Conservation (phyloP, 2,797 vertebrate species). For the Pangasius krempfi region DNA sequence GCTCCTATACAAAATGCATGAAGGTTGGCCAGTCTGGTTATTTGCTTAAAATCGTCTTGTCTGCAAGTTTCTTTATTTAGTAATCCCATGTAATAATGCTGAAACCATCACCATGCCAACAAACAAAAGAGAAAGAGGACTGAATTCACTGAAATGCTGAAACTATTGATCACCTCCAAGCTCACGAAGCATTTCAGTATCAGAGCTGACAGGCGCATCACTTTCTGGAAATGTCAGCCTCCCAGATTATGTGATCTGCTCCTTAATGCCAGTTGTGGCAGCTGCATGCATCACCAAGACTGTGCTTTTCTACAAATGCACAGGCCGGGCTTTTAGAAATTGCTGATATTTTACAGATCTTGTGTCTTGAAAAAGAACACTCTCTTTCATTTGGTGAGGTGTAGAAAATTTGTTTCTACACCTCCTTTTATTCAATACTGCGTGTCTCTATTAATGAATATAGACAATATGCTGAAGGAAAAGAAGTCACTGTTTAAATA, state of each 20-base stretch:
- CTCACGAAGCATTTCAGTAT: background rate
- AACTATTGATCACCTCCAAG: conserved; percentile 7
- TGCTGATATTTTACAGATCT: background rate
- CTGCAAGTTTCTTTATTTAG: background rate
- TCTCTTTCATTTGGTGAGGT: background rate
- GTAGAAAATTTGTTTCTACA: background rate
- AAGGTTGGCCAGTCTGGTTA: background rate
- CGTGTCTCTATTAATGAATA: no score
- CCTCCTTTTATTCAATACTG: no score
- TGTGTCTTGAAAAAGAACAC: background rate
- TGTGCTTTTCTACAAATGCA: background rate
- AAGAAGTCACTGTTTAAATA: no score
- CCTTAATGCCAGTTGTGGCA: conserved; percentile 9
- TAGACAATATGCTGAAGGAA: no score
- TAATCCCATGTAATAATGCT: conserved; percentile 8
- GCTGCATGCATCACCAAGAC: background rate
- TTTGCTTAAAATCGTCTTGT: background rate
- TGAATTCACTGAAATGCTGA: background rate
- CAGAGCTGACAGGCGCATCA: conserved; percentile 15
- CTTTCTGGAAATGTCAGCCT: conserved; percentile 27
- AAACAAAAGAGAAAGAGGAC: background rate
- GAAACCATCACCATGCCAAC: conserved; percentile 18
- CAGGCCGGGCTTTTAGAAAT: background rate
- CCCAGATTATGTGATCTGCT: background rate
- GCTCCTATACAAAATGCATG: background rate